These are phyloP conservation scores for Sycophila sp. DNA, from an alignment of 1,140 invertebrate genomes.

Conservation along the genomic window DNA sequence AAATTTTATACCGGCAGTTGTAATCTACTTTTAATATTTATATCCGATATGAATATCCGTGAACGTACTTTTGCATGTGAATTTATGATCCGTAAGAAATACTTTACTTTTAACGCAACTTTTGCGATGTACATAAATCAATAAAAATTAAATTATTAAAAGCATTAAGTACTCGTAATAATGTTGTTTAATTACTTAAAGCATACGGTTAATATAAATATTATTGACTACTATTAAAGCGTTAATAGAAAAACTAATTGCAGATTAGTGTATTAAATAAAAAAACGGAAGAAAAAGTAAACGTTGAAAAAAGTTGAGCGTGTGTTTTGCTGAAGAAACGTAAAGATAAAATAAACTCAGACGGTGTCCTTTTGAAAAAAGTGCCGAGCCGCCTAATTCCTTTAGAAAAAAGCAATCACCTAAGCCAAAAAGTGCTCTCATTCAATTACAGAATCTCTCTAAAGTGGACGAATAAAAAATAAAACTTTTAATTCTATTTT, in stretches of 20 bases:
- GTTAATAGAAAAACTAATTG: too few species aligned
- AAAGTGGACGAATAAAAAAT: neutral
- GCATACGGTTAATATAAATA: too few species aligned
- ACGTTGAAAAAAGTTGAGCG: too few species aligned
- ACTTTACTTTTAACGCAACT: too few species aligned
- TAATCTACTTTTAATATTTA: neutral
- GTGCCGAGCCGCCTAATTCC: too few species aligned
- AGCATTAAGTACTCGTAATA: neutral
- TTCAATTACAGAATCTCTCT: neutral
- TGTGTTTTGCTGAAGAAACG: too few species aligned
- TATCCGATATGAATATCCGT: neutral
- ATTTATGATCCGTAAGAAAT: slow-evolving; percentile 3
- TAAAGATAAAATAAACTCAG: too few species aligned
- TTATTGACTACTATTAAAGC: too few species aligned
- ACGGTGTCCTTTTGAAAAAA: too few species aligned
- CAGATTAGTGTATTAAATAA: too few species aligned
- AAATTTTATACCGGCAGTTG: neutral
- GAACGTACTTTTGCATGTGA: neutral
- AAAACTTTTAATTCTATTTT: neutral
- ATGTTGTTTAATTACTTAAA: neutral
- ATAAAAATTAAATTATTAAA: neutral
- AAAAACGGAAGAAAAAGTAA: too few species aligned
- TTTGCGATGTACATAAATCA: too few species aligned
- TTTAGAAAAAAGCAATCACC: neutral
- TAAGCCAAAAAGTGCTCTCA: neutral